These are phyloP conservation scores for Tokudaia muenninki DNA, from an alignment of 2,797 vertebrate species.

Conservation along the genomic window DNA sequence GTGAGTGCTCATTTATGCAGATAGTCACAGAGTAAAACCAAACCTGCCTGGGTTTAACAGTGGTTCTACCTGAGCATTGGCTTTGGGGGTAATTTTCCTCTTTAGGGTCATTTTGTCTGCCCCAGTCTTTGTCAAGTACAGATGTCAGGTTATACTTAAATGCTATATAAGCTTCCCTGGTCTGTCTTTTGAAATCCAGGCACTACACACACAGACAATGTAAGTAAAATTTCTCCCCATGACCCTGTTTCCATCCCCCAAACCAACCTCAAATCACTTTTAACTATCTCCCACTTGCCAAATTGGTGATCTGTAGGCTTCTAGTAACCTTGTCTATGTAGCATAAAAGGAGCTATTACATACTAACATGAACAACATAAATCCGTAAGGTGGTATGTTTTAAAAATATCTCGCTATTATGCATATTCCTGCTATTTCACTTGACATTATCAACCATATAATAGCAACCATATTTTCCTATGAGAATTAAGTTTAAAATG, in stretches of 20 bases:
- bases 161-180: neutral
- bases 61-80: neutral
- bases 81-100: neutral
- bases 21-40: neutral
- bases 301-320: conserved; percentile 14
- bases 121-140: neutral
- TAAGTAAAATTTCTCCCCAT: neutral
- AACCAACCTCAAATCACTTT: neutral
- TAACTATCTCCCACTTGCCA: neutral
- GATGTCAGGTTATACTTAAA: conserved; percentile 44
- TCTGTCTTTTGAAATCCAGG: neutral
- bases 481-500: conserved; percentile 14
- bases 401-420: conserved; percentile 9
- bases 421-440: neutral
- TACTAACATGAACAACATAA: neutral
- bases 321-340: neutral
- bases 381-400: neutral
- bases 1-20: neutral
- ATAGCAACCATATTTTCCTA: conserved; percentile 31
- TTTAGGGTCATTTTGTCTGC: neutral
- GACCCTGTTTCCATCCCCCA: neutral
- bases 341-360: neutral
- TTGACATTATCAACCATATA: conserved; percentile 29
- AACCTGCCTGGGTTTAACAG: neutral
- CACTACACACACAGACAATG: neutral